Evolutionary conservation across 2,113 vertebrate species (phyloP).

Genomic region (Brachypodius melanocephalos): DNA sequence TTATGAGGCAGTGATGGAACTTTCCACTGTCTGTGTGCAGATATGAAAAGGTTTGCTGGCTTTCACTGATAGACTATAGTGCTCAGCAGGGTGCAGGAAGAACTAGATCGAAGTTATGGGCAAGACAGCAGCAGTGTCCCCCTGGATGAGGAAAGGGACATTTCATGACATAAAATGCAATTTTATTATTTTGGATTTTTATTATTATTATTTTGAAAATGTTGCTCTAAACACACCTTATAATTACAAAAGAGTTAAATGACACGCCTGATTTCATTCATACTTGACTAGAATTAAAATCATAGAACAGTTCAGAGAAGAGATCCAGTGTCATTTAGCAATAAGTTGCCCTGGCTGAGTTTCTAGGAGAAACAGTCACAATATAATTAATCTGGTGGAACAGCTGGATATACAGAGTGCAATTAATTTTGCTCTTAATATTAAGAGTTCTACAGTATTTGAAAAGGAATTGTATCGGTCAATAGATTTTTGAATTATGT

Average conservation of each 20-base stretch:
- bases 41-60: not conserved
- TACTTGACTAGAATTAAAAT: conserved; percentile 21
- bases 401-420: conserved; percentile 68
- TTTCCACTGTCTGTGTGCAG: not conserved
- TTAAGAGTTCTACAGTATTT: conserved; percentile 69
- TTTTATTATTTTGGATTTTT: not conserved
- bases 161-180: not conserved
- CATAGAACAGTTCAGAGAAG: conserved; percentile 37
- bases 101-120: not conserved
- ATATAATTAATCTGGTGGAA: conserved; percentile 74
- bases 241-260: conserved; percentile 41
- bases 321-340: not conserved
- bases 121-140: not conserved
- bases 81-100: not conserved
- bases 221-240: not conserved
- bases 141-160: not conserved
- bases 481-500: conserved; percentile 74
- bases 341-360: conserved; percentile 45
- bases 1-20: not conserved
- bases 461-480: conserved; percentile 69
- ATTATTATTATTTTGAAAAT: not conserved
- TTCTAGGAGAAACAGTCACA: conserved; percentile 43
- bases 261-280: conserved; percentile 7
- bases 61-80: not conserved
- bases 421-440: conserved; percentile 76